Base-by-base conservation (phyloP, 1,140 invertebrate genomes). In the Pygmarrhopalites habei region DNA sequence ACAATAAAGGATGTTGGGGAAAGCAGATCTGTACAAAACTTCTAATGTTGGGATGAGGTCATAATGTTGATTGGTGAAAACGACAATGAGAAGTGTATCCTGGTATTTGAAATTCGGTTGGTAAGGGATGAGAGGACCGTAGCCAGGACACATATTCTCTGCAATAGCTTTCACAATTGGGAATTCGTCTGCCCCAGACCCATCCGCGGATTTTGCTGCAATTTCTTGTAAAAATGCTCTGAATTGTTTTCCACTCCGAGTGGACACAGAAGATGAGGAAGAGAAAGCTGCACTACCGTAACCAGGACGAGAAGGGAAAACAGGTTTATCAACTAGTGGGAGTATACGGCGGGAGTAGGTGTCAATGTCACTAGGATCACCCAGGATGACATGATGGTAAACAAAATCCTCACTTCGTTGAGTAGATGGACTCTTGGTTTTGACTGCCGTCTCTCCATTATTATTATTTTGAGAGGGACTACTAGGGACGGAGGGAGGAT, bases 1-100 rank as follows among this genome's bases (percentile, higher is more conserved):
- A 67, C 75, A 76, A 64, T 74, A 76, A 2, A 76, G 70, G 26
- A 75, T 75, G 61, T 75, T 74, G 1, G 70, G 71, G 53, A 74
- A 76, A 30, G 74, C 60, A 2, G 66, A 64, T 46, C 74, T 56
- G 57, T 75, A 76, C 3, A 75, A 44, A 10, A 73, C 68, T 66
- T 76, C 75, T 19, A 76, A 58, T 28, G 73, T 67, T 1, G 74
- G 74, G 29, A 76, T 73, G 19, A 72, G 52, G 39, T 74, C 74
- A 61, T 74, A 76, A 55, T 73, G 68, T 30, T 71, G 70, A 46
- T 71, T 72, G 29, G 73, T 72, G 56, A 76, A 75, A 23, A 69
- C 71, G 10, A 76, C 60, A 32, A 76, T 68, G 5, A 76, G 69
- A 12, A 76, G 61, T 23, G 73, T 66, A 28, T 74, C 66, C 14